phyloP scores from a whole-genome alignment of 2,888 invertebrate genomes.

The Adela reaumurella region DNA sequence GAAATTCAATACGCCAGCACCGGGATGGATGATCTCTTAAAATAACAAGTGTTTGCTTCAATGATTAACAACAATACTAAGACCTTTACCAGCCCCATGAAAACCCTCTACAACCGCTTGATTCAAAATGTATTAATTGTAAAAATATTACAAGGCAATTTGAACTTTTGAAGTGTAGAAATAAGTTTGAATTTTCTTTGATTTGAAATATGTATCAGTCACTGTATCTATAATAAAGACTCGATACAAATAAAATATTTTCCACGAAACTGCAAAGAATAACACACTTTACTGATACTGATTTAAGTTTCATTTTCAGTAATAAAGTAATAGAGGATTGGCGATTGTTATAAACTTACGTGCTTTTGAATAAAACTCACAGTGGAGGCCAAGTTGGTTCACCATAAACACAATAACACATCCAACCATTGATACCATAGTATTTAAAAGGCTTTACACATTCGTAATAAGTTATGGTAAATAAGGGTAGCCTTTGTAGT shows the following conservation, averaged over 20 bases:
- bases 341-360: no score
- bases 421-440: slow-evolving; percentile 48
- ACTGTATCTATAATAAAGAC: no score
- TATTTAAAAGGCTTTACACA: slow-evolving; percentile 57
- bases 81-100: slow-evolving; percentile 51
- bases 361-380: slow-evolving; percentile 23
- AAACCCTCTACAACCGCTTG: slow-evolving; percentile 33
- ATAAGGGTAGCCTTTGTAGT: slow-evolving; percentile 35
- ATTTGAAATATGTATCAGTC: no score
- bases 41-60: slow-evolving; percentile 60
- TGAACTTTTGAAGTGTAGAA: no score
- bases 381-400: slow-evolving; percentile 53
- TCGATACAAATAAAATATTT: no score
- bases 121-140: not conserved
- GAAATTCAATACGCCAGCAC: slow-evolving; percentile 41
- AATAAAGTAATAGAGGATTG: no score
- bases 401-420: slow-evolving; percentile 48
- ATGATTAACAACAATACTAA: slow-evolving; percentile 53
- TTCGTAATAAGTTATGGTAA: slow-evolving; percentile 54
- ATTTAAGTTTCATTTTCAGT: no score
- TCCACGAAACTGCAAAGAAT: no score
- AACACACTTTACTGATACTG: no score
- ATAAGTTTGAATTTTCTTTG: no score
- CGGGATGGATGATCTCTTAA: slow-evolving; percentile 57
- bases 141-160: not conserved